A percentile compares a stretch with the other conserved stretches of the same genome.
These are phyloP conservation scores for Dicrurus megarhynchus DNA, from an alignment of 2,113 vertebrate species.

Conservation along the genomic window DNA sequence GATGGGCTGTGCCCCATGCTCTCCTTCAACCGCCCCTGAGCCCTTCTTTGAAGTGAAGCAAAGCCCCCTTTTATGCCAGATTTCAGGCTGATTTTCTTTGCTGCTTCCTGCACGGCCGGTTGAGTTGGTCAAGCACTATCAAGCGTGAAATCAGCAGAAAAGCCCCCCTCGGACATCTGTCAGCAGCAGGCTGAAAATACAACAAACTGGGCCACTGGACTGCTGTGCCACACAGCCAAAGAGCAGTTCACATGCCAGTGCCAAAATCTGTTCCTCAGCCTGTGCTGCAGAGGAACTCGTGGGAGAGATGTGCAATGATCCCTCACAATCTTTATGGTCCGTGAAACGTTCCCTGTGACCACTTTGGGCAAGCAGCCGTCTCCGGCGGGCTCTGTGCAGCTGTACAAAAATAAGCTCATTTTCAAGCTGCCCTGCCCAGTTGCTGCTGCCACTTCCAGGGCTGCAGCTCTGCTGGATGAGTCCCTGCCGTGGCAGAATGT, in stretches of 20 bases:
- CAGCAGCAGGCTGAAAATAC: not conserved
- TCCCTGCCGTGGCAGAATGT: not conserved
- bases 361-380: rapidly evolving
- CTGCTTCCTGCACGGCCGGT: not conserved
- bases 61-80: not conserved
- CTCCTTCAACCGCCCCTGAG: not conserved
- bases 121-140: not conserved
- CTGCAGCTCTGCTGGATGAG: not conserved
- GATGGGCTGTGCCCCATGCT: not conserved
- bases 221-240: not conserved
- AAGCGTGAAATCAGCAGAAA: not conserved
- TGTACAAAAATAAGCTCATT: not conserved
- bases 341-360: not conserved
- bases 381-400: not conserved
- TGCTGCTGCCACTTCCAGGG: not conserved
- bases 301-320: not conserved
- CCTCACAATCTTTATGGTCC: not conserved
- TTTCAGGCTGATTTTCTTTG: not conserved
- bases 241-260: not conserved
- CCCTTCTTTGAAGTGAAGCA: not conserved
- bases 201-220: not conserved
- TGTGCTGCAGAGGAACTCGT: not conserved
- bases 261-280: not conserved
- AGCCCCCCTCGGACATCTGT: not conserved
- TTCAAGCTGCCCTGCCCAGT: not conserved